Conservation (phyloP, 2,797 vertebrate genomes). For the Chaunax sp. region DNA sequence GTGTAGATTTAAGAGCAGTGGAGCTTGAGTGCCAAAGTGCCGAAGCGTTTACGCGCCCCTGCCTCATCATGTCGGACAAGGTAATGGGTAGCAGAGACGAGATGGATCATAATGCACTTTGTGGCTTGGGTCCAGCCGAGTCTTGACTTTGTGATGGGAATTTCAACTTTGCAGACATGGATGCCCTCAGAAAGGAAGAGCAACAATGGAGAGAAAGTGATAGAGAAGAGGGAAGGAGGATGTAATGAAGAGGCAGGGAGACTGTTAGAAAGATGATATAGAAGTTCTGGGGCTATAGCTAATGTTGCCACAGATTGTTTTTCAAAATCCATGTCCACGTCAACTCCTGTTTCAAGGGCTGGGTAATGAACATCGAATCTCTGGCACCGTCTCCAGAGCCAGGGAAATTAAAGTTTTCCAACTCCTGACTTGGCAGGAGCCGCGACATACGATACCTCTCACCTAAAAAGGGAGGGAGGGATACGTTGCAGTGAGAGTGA, state of each 20-base stretch:
- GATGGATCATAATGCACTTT: conserved; percentile 76
- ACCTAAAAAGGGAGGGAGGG: conserved; percentile 54
- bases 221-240: conserved; percentile 27
- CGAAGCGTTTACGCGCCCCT: conserved; percentile 66
- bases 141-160: conserved; percentile 65
- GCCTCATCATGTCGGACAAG: conserved; percentile 72
- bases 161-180: conserved; percentile 63
- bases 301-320: conserved; percentile 60
- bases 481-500: conserved; percentile 39
- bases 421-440: conserved; percentile 74
- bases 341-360: conserved; percentile 66
- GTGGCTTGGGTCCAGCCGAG: conserved; percentile 74
- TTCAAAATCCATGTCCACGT: conserved; percentile 59
- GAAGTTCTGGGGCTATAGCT: conserved; percentile 55
- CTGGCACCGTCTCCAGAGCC: conserved; percentile 57
- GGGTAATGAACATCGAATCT: conserved; percentile 75
- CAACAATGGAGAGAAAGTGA: conserved; percentile 53
- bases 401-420: conserved; percentile 74
- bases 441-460: conserved; percentile 67
- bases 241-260: conserved; percentile 35
- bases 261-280: conserved; percentile 57
- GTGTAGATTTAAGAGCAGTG: conserved; percentile 66
- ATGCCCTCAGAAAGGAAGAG: conserved; percentile 40
- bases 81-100: conserved; percentile 68
- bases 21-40: conserved; percentile 60